Conservation (phyloP, 2,797 vertebrate species). For the Anguilla megastoma region DNA sequence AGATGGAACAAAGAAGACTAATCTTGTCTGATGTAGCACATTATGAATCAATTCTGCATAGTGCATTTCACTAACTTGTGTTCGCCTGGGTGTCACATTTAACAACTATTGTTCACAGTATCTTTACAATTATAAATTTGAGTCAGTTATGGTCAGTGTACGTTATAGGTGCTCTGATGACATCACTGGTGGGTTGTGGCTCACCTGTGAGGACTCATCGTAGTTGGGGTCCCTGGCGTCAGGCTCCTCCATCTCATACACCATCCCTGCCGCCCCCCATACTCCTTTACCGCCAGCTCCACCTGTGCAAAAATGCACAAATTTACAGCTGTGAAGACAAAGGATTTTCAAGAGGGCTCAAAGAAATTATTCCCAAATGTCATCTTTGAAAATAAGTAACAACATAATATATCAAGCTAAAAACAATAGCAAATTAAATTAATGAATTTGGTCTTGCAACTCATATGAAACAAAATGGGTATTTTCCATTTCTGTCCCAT, state of each 20-base stretch:
- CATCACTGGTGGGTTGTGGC: not conserved
- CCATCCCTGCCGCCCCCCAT: slow-evolving; percentile 85
- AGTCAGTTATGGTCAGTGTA: not conserved
- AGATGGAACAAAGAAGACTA: not conserved
- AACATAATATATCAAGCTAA: not conserved
- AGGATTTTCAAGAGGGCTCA: not conserved
- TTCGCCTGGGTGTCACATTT: not conserved
- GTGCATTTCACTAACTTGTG: not conserved
- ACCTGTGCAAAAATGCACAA: slow-evolving; percentile 61
- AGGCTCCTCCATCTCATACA: slow-evolving; percentile 83
- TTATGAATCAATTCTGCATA: not conserved
- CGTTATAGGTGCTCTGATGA: not conserved
- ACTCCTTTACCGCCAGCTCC: slow-evolving; percentile 88
- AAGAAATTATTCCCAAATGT: not conserved
- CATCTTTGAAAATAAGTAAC: not conserved
- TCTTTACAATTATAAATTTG: not conserved
- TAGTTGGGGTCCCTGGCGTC: slow-evolving; percentile 85
- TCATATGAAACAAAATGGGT: not conserved
- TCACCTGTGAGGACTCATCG: slow-evolving; percentile 79
- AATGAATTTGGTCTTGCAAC: not conserved
- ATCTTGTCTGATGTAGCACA: not conserved
- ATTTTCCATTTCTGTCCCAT: not conserved
- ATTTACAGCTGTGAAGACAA: not conserved
- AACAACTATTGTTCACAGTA: not conserved
- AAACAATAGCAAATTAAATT: not conserved